These are phyloP conservation scores for Arrhamphus sclerolepis DNA, from an alignment of 2,797 vertebrate species.

Conservation along the genomic window DNA sequence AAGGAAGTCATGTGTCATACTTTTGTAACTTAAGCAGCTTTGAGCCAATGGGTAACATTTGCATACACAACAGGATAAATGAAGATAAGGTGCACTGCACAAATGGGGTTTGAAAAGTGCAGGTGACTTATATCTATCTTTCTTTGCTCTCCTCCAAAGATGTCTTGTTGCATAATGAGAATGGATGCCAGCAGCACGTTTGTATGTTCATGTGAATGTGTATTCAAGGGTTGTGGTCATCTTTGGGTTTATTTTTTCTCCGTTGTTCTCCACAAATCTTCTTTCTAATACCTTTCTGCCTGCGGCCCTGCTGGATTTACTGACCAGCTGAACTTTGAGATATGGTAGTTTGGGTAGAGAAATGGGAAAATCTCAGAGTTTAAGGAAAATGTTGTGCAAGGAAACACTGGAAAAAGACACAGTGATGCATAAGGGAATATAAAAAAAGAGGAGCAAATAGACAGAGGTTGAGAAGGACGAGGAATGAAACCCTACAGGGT, in stretches of 20 bases:
- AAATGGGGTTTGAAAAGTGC: conserved; percentile 36
- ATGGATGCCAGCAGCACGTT: conserved; percentile 34
- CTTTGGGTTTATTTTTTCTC: conserved; percentile 15
- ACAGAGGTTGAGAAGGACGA: neutral
- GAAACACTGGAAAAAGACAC: conserved; percentile 1
- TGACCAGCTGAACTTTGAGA: conserved; percentile 35
- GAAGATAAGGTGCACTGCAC: conserved; percentile 27
- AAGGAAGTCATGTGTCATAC: conserved; percentile 10
- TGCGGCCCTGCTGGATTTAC: conserved; percentile 46
- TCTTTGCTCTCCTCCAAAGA: conserved; percentile 32
- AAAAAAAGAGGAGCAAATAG: neutral
- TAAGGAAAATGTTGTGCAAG: conserved; percentile 19
- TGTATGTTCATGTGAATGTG: conserved; percentile 26
- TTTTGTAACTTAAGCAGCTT: conserved; percentile 8
- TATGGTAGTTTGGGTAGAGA: conserved; percentile 39
- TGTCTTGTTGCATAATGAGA: conserved; percentile 35
- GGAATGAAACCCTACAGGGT: conserved; percentile 23
- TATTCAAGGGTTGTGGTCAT: conserved; percentile 1
- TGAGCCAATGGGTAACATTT: conserved; percentile 16
- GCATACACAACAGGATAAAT: conserved; percentile 27
- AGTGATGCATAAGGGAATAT: neutral
- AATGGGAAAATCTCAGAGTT: conserved; percentile 45
- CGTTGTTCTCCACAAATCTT: conserved; percentile 24
- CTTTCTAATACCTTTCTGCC: conserved; percentile 50
- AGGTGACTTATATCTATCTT: conserved; percentile 36